A percentile compares a stretch with the other conserved stretches of the same genome.
Conservation (phyloP, 1,140 invertebrate species). For the Drosophila nebulosa region DNA sequence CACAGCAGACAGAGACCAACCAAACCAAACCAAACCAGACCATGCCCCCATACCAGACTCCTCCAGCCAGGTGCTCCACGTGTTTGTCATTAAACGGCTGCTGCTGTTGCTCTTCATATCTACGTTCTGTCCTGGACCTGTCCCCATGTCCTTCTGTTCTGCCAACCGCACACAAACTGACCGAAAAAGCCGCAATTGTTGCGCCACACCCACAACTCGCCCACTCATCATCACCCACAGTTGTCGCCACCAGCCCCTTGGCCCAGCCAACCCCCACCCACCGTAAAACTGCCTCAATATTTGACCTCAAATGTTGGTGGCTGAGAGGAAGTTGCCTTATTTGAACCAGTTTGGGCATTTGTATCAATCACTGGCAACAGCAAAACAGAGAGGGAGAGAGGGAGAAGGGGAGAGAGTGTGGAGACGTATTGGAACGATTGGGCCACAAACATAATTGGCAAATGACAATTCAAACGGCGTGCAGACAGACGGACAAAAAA, state of each 20-base stretch:
- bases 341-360: constrained; percentile 29
- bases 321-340: not conserved
- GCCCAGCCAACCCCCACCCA: too few relatives aligned
- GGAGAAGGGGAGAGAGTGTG: not conserved
- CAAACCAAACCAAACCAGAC: not conserved
- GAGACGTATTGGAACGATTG: too few relatives aligned
- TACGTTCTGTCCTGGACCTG: too few relatives aligned
- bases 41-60: not conserved
- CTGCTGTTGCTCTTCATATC: constrained; percentile 7
- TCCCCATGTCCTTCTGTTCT: too few relatives aligned
- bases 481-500: constrained; percentile 8
- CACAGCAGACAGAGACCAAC: not conserved
- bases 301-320: constrained; percentile 60
- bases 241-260: too few relatives aligned
- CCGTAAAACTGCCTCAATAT: constrained; percentile 38
- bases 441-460: constrained; percentile 55
- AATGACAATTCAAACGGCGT: constrained; percentile 64
- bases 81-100: constrained; percentile 69
- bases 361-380: constrained; percentile 64
- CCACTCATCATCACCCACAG: not conserved
- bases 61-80: constrained; percentile 18
- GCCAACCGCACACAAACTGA: constrained; percentile 43
- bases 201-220: constrained; percentile 7
- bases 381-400: not conserved
- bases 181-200: constrained; percentile 70